Evolutionary conservation across 2,797 vertebrate genomes (phyloP).

Genomic region (Lithobates pipiens): DNA sequence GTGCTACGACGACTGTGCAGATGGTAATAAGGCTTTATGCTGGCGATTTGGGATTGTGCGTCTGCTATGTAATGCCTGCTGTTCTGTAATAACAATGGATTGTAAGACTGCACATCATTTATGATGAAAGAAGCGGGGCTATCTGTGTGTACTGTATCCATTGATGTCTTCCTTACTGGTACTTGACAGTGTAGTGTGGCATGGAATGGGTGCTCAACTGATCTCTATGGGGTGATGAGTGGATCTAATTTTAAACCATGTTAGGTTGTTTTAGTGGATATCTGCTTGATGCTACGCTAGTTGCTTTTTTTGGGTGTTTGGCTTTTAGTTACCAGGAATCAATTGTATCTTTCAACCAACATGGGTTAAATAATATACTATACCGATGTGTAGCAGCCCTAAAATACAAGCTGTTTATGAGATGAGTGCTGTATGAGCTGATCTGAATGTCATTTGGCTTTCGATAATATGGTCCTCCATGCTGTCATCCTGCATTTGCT

Average conservation of each 20-base stretch:
- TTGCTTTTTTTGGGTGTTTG: neutral
- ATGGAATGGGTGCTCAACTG: slow-evolving; percentile 1
- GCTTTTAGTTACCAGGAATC: neutral
- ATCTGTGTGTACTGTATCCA: neutral
- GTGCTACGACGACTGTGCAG: slow-evolving; percentile 98
- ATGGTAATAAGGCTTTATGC: slow-evolving; percentile 85
- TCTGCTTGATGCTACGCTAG: neutral
- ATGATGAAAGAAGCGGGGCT: neutral
- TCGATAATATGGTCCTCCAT: neutral
- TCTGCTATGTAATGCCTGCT: neutral
- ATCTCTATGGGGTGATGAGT: slow-evolving; percentile 9
- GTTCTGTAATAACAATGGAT: slow-evolving; percentile 39
- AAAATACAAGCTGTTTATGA: too few relatives aligned
- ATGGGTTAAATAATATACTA: neutral
- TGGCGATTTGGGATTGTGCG: slow-evolving; percentile 41
- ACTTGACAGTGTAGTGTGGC: neutral
- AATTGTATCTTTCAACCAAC: neutral
- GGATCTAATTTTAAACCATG: neutral
- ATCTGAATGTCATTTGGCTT: neutral
- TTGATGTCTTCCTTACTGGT: neutral
- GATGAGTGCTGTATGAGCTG: neutral
- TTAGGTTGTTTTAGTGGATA: neutral
- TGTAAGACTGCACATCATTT: neutral
- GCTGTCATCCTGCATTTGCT: neutral
- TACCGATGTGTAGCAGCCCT: neutral